phyloP scores from a whole-genome alignment of 2,113 vertebrate species.

The Hemibagrus wyckioides region DNA sequence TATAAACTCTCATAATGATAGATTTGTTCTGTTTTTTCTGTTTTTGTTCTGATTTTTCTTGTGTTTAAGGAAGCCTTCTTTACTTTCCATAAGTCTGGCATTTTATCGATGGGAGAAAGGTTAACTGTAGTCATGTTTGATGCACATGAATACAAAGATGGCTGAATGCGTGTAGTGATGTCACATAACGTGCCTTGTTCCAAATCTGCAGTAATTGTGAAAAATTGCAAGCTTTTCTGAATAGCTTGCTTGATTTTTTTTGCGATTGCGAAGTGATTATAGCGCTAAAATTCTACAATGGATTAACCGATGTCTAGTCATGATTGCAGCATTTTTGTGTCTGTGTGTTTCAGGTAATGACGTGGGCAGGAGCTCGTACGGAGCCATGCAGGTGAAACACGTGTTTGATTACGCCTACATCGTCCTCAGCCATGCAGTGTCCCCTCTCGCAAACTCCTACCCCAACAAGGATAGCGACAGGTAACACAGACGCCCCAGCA shows the following conservation, averaged over 20 bases:
- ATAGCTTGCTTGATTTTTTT: no score
- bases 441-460: conserved; percentile 90
- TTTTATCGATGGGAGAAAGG: neutral
- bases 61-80: neutral
- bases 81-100: neutral
- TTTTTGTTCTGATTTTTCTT: no score
- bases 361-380: conserved; percentile 95
- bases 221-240: no score
- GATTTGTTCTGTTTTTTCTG: no score
- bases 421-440: conserved; percentile 91
- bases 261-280: no score
- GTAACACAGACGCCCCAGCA: conserved; percentile 61
- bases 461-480: conserved; percentile 96
- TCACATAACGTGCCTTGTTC: no score
- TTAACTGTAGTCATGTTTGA: neutral
- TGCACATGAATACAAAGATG: no score
- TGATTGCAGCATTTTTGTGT: neutral
- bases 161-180: no score
- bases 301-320: neutral
- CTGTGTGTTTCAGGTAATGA: conserved; percentile 83
- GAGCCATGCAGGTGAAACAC: conserved; percentile 97
- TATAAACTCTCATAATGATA: neutral
- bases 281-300: neutral
- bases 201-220: neutral
- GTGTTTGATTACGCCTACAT: conserved; percentile 97